A percentile compares a stretch with the other conserved stretches of the same genome.
phyloP scores from a whole-genome alignment of 2,888 invertebrate species.

The Thereva unica region DNA sequence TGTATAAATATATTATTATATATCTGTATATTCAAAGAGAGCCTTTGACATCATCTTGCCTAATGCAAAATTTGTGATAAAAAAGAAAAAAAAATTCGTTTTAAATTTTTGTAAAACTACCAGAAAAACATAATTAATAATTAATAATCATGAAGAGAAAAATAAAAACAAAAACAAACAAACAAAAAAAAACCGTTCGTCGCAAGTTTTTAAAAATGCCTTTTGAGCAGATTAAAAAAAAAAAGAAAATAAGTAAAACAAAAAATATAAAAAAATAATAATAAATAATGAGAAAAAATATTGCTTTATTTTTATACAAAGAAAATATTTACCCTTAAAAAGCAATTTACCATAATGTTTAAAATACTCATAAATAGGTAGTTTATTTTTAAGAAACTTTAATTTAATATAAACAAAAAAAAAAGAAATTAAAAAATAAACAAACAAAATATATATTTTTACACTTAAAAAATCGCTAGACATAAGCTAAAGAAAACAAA shows the following conservation, averaged over 20 bases:
- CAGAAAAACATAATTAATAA: too few species aligned
- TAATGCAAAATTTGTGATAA: constrained; percentile 30
- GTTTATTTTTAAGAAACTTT: constrained; percentile 21
- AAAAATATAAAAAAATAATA: too few species aligned
- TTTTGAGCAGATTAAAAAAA: constrained; percentile 26
- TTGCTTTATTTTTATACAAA: constrained; percentile 35
- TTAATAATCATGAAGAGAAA: too few species aligned
- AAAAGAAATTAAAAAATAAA: constrained; percentile 14
- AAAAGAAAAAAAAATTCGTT: not conserved
- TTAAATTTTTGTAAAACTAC: too few species aligned
- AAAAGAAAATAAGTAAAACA: too few species aligned
- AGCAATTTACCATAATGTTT: constrained; percentile 32
- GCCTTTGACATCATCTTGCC: constrained; percentile 28
- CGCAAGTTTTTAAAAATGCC: not conserved
- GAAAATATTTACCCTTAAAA: constrained; percentile 23
- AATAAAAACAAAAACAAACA: too few species aligned
- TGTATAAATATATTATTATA: not conserved
- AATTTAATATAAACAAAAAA: too few species aligned
- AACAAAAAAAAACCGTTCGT: too few species aligned
- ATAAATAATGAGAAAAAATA: not conserved
- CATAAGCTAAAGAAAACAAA: constrained; percentile 7
- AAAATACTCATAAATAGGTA: constrained; percentile 33
- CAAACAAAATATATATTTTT: constrained; percentile 33
- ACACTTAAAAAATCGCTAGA: constrained; percentile 25
- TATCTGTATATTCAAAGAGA: constrained; percentile 9